Percentiles rank a stretch among this genome's conserved stretches.
phyloP scores from a whole-genome alignment of 1,140 invertebrate genomes.

The Coptotermes formosanus region DNA sequence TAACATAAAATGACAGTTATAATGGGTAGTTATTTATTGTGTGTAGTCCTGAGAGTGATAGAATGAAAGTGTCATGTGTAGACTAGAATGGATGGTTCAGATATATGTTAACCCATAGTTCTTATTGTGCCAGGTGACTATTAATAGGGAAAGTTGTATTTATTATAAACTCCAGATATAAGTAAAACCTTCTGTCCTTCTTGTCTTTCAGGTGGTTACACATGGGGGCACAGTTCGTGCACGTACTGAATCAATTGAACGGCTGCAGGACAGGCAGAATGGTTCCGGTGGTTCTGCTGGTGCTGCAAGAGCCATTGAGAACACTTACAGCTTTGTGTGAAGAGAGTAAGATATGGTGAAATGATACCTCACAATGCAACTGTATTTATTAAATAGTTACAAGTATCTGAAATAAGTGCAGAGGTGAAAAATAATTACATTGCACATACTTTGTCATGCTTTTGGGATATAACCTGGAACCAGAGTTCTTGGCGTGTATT shows the following conservation, averaged over 20 bases:
- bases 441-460: neutral
- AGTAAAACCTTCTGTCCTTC: no score
- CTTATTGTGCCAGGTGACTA: no score
- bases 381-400: neutral
- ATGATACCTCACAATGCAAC: neutral
- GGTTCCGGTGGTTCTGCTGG: slow-evolving; percentile 45
- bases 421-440: neutral
- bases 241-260: slow-evolving; percentile 65
- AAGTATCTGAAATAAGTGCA: neutral
- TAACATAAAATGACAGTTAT: no score
- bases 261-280: slow-evolving; percentile 55
- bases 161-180: no score
- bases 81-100: no score
- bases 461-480: neutral
- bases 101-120: no score
- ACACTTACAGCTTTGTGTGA: slow-evolving; percentile 73
- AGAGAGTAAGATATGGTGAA: neutral
- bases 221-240: slow-evolving; percentile 67
- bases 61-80: no score
- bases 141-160: no score
- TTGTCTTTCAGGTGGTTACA: slow-evolving; percentile 50
- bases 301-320: slow-evolving; percentile 65
- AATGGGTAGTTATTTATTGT: no score
- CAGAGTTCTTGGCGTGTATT: neutral
- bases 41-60: no score